Evolutionary conservation across 2,797 vertebrate species (phyloP).

Genomic region (Melanotaenia trifasciata): DNA sequence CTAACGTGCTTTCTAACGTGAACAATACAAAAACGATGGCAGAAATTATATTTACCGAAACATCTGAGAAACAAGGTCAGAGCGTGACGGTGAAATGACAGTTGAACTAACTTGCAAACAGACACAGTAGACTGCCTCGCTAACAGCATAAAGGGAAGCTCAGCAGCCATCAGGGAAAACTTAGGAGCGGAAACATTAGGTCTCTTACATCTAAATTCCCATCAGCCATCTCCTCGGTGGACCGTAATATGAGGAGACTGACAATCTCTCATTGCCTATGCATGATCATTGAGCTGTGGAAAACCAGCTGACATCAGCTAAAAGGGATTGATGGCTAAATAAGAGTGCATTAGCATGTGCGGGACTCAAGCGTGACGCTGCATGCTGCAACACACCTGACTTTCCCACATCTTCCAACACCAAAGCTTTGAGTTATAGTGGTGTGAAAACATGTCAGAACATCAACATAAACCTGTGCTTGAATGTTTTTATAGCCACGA

Average conservation of each 20-base stretch:
- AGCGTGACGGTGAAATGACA: not conserved
- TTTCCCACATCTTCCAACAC: not conserved
- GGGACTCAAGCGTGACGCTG: constrained; percentile 34
- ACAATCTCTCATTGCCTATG: constrained; percentile 63
- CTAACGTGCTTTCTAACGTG: not conserved
- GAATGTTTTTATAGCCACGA: not conserved
- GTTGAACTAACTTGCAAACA: not conserved
- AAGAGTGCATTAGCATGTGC: constrained; percentile 60
- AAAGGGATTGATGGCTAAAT: constrained; percentile 72
- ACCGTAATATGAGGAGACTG: constrained; percentile 61
- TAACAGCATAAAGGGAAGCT: not conserved
- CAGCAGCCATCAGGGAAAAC: constrained; percentile 2
- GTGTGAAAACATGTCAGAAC: not conserved
- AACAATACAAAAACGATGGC: constrained; percentile 20
- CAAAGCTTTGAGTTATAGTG: not conserved
- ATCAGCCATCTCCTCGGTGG: constrained; percentile 34
- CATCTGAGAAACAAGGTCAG: not conserved
- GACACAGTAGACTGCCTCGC: not conserved
- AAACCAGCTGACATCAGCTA: constrained; percentile 66
- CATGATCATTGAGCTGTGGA: constrained; percentile 48
- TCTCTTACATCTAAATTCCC: constrained; percentile 34
- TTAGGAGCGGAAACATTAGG: constrained; percentile 16
- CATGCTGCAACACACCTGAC: constrained; percentile 2
- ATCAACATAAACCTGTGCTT: not conserved
- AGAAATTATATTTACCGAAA: too few relatives aligned